phyloP scores from a whole-genome alignment of 2,888 invertebrate genomes.

The Drosophila prolongata region DNA sequence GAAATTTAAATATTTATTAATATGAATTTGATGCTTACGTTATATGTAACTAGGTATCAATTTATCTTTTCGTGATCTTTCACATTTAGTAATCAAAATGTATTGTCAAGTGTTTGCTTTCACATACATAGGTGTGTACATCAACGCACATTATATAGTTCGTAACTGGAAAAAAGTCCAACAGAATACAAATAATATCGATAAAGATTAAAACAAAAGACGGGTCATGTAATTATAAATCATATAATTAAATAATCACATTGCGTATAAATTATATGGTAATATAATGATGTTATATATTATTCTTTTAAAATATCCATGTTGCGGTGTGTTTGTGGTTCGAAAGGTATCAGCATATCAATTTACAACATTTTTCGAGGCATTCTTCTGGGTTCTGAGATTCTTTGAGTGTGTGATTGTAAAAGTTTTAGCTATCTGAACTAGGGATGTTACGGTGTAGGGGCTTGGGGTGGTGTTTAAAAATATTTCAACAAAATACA shows the following conservation, averaged over 20 bases:
- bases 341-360: slow-evolving; percentile 75
- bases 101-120: slow-evolving; percentile 80
- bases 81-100: slow-evolving; percentile 75
- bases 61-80: slow-evolving; percentile 36
- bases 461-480: slow-evolving; percentile 53
- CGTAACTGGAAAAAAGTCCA: slow-evolving; percentile 16
- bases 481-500: slow-evolving; percentile 78
- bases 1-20: slow-evolving; percentile 54
- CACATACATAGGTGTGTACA: slow-evolving; percentile 46
- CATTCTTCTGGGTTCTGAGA: slow-evolving; percentile 37
- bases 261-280: slow-evolving; percentile 51
- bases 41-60: slow-evolving; percentile 37
- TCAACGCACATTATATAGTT: slow-evolving; percentile 23
- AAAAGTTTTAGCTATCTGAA: slow-evolving; percentile 55
- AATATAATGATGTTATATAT: slow-evolving; percentile 41
- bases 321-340: slow-evolving; percentile 33
- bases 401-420: slow-evolving; percentile 40
- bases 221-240: slow-evolving; percentile 50
- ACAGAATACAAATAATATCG: slow-evolving; percentile 17
- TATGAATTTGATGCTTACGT: slow-evolving; percentile 44
- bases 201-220: slow-evolving; percentile 28
- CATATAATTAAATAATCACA: slow-evolving; percentile 73
- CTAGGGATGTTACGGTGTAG: slow-evolving; percentile 16
- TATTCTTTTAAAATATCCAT: slow-evolving; percentile 50
- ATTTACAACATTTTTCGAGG: slow-evolving; percentile 65